Base-by-base conservation (phyloP, 2,113 vertebrate genomes). In the Pyrgilauda ruficollis region DNA sequence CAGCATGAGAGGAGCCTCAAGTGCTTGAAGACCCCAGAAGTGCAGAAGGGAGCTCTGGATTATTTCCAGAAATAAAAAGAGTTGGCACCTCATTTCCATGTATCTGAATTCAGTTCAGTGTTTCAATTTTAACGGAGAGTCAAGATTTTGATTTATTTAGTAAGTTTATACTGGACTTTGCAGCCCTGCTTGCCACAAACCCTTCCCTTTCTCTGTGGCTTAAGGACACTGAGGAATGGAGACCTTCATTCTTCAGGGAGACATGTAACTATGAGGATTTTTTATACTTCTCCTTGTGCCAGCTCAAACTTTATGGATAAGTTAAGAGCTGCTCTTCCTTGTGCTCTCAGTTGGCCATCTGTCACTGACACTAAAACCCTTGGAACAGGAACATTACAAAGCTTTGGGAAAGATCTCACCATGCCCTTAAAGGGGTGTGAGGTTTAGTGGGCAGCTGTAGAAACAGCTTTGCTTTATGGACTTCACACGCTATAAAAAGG, bases 401-500 rank as follows among this genome's bases (percentile, higher is more conserved):
- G 76, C 28, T 93, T 86, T 69, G 30, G 62, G 87, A 35, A 62
- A 84, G 89, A 81, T 78, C 47, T 89, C 5, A 7, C 35, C 37
- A 2, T 39, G 56, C 37, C 56, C 82, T 93, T 73, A 73, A 74
- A 84, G 46, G 43, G 33, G 11, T 63, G 39, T 67, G 80, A 92
- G 75, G 84, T 85, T 93, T 94, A 91, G 83, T 77, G 82, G 67
- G 84, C 67, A 95, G 87, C 66, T 75, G 41, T 64, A 44, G 86
- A 93, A 93, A 89, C 62, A 72, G 67, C 90, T 93, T 90, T 84
- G 62, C 64, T 92, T 96, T 97, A 93, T 96, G 90, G 93, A 93
- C 94, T 96, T 93, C 59, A 64, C 69, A 77, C 0, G 0, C 68
- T 90, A 28, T 97, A 83, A 94, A 96, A 96, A 97, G 41, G 59